Conservation (phyloP, 2,888 invertebrate species). For the Netelia virgata region DNA sequence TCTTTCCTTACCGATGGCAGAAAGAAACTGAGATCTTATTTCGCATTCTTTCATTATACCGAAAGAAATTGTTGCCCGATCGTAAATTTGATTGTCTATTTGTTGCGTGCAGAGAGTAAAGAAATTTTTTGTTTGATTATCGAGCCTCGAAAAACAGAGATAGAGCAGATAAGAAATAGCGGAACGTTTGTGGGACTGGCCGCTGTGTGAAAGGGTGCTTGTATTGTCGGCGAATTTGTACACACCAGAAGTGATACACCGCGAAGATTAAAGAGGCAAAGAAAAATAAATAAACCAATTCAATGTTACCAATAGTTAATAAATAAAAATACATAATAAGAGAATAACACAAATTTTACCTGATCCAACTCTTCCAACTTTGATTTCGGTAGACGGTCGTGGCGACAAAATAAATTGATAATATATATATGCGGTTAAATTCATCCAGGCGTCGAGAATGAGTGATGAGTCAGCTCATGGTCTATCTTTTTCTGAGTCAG, state of each 20-base stretch:
- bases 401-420: conserved; percentile 28
- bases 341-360: background rate
- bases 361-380: background rate
- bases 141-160: conserved; percentile 71
- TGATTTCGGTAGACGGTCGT: background rate
- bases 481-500: conserved; percentile 34
- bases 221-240: conserved; percentile 66
- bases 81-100: conserved; percentile 62
- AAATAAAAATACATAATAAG: background rate
- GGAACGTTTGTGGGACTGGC: conserved; percentile 43
- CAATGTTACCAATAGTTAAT: background rate
- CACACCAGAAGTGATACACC: background rate
- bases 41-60: conserved; percentile 40
- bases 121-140: conserved; percentile 63
- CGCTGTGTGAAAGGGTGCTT: conserved; percentile 68
- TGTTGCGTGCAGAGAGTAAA: conserved; percentile 52
- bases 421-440: background rate
- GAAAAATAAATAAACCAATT: background rate
- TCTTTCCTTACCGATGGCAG: conserved; percentile 55
- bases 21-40: conserved; percentile 60
- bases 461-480: conserved; percentile 52
- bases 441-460: conserved; percentile 1
- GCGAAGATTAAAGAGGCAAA: background rate
- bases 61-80: conserved; percentile 34
- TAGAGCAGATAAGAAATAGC: conserved; percentile 58